Conservation (phyloP, 2,113 vertebrate species). For the Hippoglossus stenolepis region DNA sequence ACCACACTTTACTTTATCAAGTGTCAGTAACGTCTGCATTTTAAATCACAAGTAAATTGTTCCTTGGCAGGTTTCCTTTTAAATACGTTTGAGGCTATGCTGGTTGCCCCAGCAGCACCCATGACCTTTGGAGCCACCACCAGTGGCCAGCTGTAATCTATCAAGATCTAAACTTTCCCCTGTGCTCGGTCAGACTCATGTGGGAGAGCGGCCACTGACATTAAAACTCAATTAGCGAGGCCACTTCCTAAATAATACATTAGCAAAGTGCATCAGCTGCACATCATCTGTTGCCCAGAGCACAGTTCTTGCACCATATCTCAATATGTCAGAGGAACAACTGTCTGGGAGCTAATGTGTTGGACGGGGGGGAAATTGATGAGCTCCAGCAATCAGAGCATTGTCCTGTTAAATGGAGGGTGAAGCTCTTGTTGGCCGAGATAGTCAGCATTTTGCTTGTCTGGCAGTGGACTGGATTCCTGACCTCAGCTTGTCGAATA, state of each 20-base stretch:
- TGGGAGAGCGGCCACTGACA: constrained; percentile 81
- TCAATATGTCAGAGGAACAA: constrained; percentile 76
- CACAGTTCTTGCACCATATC: constrained; percentile 65
- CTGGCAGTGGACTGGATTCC: neutral
- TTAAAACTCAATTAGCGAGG: constrained; percentile 84
- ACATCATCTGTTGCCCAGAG: constrained; percentile 68
- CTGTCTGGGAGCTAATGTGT: constrained; percentile 65
- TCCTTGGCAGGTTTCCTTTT: constrained; percentile 25
- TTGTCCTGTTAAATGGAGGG: constrained; percentile 48
- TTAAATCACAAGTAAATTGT: constrained; percentile 13
- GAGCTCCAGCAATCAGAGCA: constrained; percentile 49
- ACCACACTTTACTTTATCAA: constrained; percentile 6
- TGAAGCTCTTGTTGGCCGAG: neutral
- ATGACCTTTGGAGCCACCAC: constrained; percentile 80
- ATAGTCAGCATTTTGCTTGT: constrained; percentile 6
- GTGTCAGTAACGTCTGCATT: neutral
- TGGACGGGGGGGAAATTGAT: constrained; percentile 49
- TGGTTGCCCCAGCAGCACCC: constrained; percentile 54
- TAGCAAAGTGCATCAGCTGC: constrained; percentile 81
- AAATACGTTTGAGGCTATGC: constrained; percentile 46
- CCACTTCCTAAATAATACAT: constrained; percentile 84
- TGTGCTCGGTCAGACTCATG: constrained; percentile 69
- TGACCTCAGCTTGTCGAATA: constrained; percentile 10
- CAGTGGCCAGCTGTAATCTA: constrained; percentile 75
- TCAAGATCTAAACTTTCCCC: constrained; percentile 81